Conservation (phyloP, 2,888 invertebrate genomes). For the Notocelia uddmanniana region DNA sequence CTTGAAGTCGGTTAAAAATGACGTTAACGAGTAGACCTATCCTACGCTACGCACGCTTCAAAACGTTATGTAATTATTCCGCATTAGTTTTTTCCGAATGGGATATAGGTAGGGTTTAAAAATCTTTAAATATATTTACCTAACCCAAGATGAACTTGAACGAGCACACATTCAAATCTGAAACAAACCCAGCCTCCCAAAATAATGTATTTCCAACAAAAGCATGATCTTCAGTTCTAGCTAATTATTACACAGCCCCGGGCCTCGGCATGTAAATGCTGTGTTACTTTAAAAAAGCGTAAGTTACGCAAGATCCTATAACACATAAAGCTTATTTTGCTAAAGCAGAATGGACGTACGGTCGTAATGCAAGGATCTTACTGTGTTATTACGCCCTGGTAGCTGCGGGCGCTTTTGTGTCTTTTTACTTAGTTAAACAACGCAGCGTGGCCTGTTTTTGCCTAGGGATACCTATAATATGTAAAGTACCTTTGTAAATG, state of each 20-base stretch:
- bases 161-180: conserved; percentile 3
- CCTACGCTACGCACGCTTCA: no score
- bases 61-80: no score
- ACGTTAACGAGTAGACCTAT: no score
- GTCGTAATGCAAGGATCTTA: conserved; percentile 29
- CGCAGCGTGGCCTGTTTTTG: neutral
- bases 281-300: neutral
- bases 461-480: no score
- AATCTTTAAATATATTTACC: no score
- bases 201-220: conserved; percentile 27
- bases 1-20: no score
- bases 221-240: conserved; percentile 31
- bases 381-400: conserved; percentile 37
- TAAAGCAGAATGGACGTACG: neutral
- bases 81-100: no score
- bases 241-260: conserved; percentile 39
- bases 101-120: no score
- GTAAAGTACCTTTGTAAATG: no score
- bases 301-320: neutral
- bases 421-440: conserved; percentile 24
- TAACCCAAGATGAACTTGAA: conserved; percentile 4
- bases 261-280: conserved; percentile 10
- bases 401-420: conserved; percentile 24
- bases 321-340: neutral
- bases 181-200: conserved; percentile 13